Conservation (phyloP, 2,797 vertebrate genomes). For the Hemibagrus guttatus region DNA sequence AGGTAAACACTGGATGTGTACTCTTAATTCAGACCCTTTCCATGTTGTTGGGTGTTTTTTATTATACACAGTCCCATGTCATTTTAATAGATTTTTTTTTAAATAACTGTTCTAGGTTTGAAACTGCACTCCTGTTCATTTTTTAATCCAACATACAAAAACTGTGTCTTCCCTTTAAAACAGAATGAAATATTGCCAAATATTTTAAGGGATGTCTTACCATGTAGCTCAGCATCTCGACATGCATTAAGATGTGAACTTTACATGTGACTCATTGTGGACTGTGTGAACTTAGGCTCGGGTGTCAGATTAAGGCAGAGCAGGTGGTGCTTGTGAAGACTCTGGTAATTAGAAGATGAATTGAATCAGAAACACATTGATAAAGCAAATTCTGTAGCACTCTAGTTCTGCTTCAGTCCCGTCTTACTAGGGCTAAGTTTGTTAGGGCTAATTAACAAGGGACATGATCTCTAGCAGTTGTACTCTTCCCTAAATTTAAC, state of each 20-base stretch:
- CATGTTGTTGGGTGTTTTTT: conserved; percentile 67
- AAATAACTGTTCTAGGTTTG: conserved; percentile 68
- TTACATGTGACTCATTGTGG: background rate
- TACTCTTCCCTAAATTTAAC: background rate
- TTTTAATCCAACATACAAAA: conserved; percentile 53
- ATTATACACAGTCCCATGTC: conserved; percentile 67
- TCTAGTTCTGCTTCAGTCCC: background rate
- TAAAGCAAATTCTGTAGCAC: background rate
- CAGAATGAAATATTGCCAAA: conserved; percentile 9
- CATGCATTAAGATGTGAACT: conserved; percentile 26
- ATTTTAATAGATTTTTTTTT: conserved; percentile 37
- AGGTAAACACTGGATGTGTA: conserved; percentile 81
- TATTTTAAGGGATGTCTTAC: background rate
- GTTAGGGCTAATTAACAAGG: conserved; percentile 40
- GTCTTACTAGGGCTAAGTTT: conserved; percentile 21
- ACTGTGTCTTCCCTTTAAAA: conserved; percentile 10
- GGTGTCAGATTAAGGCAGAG: background rate
- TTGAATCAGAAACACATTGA: background rate
- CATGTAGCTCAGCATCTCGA: background rate
- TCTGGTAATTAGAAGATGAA: background rate
- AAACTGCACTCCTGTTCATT: conserved; percentile 60
- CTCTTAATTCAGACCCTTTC: conserved; percentile 56
- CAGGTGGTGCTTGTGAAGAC: background rate
- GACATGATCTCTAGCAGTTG: background rate
- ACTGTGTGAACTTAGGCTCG: conserved; percentile 23